Evolutionary conservation across 2,797 vertebrate genomes (phyloP).

Genomic region (Acrocephalus scirpaceus): DNA sequence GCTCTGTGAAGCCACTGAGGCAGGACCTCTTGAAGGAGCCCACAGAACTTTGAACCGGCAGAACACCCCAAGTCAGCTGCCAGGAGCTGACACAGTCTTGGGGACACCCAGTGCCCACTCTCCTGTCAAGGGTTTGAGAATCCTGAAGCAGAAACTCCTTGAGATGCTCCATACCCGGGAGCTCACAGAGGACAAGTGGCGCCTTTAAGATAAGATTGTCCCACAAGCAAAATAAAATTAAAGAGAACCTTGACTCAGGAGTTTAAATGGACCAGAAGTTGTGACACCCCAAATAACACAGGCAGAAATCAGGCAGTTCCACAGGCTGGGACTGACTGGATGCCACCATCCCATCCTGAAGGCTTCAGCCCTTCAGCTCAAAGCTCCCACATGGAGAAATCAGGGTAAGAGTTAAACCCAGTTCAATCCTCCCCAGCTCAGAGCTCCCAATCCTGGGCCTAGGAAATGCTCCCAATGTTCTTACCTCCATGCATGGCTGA

Average conservation of each 20-base stretch:
- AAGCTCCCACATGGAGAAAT: background rate
- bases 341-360: background rate
- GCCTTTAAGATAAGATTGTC: background rate
- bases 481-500: background rate
- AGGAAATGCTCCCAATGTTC: background rate
- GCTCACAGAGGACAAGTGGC: background rate
- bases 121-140: background rate
- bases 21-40: background rate
- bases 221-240: background rate
- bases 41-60: background rate
- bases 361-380: background rate
- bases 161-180: fast-evolving
- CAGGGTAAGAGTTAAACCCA: background rate
- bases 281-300: background rate
- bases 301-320: background rate
- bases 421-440: background rate
- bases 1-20: background rate
- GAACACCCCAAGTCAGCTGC: background rate
- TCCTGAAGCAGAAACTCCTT: background rate
- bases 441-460: background rate
- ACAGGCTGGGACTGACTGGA: background rate
- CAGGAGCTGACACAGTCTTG: background rate
- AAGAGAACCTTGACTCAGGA: background rate
- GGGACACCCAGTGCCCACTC: background rate
- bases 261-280: background rate